phyloP scores from a whole-genome alignment of 1,140 invertebrate genomes.

The Drosophila athabasca region DNA sequence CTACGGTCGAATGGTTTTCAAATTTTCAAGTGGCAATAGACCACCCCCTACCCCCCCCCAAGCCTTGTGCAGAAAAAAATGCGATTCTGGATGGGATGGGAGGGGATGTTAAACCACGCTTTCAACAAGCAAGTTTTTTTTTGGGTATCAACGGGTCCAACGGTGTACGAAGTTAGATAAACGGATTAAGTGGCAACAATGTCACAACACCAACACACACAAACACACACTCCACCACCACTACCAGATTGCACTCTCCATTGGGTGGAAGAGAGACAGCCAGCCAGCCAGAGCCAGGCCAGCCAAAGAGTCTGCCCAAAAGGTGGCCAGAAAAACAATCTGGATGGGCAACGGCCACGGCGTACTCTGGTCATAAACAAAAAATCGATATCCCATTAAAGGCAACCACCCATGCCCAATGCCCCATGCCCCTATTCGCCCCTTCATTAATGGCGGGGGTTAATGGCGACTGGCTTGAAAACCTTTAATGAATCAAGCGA shows the following conservation, averaged over 20 bases:
- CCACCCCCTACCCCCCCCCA: constrained; percentile 19
- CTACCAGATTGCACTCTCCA: background rate
- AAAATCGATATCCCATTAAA: constrained; percentile 72
- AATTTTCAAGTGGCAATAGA: constrained; percentile 56
- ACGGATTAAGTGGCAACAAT: constrained; percentile 83
- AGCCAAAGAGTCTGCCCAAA: constrained; percentile 22
- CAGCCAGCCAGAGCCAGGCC: too few species aligned
- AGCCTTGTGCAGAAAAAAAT: constrained; percentile 28
- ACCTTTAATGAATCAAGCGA: background rate
- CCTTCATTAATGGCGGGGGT: constrained; percentile 2
- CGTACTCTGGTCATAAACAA: constrained; percentile 46
- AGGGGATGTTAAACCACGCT: constrained; percentile 64
- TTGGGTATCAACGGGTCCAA: constrained; percentile 77
- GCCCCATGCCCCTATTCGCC: too few species aligned
- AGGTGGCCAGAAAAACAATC: constrained; percentile 13
- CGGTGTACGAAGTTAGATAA: constrained; percentile 84
- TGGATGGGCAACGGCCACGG: background rate
- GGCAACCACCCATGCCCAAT: constrained; percentile 1
- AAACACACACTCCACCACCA: constrained; percentile 4
- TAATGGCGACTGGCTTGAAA: too few species aligned
- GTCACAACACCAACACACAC: constrained; percentile 44
- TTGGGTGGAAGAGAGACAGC: background rate
- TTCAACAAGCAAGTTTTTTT: constrained; percentile 56
- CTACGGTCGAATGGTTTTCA: constrained; percentile 72
- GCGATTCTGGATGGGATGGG: constrained; percentile 2